Base-by-base conservation (phyloP, 2,888 invertebrate species). In the Brachyopa scutellaris region DNA sequence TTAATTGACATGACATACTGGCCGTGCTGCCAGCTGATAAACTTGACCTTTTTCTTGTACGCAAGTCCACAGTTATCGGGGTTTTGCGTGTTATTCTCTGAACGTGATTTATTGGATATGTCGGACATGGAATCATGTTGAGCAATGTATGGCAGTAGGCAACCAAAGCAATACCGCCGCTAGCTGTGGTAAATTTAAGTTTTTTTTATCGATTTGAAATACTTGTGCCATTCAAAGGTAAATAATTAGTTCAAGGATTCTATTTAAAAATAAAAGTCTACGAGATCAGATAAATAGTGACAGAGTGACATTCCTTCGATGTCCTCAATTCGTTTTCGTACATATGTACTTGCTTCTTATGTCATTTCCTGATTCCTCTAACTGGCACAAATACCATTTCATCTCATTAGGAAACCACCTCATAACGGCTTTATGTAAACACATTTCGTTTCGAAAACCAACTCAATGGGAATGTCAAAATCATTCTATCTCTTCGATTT, bases 31-130 rank as follows among this genome's bases (percentile, higher is more conserved):
- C 72, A 47, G 53, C 57, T 66, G 49, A n/a, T 69, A 59, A 70
- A 79, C 80, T 80, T 80, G 80, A 80, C 76, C 80, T 76, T 80
- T 74, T 61, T 59, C 23, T 55, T 49, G 7, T 29, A 5, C 26
- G 3, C 26, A n/a, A 26, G 19, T 21, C n/a, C n/a, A n/a, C n/a
- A 11, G 11, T 3, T 61, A 40, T 15, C 19, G 45, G n/a, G n/a
- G 31, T 23, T 38, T 9, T 9, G n/a, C 23, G 8, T 31, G 29
- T 23, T n/a, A 9, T 21, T 13, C 31, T 17, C 17, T 9, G 45
- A 15, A 19, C 7, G 53, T 67, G 73, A 79, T 79, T 79, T 69
- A 74, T 64, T 69, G 49, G 49, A 42, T 13, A 19, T 55, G 23
- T 15, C 23, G 6, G 53, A 42, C 61, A 23, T 59, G 61, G 7